Conservation (phyloP, 1,140 invertebrate species). For the Diorhabda elongata region DNA sequence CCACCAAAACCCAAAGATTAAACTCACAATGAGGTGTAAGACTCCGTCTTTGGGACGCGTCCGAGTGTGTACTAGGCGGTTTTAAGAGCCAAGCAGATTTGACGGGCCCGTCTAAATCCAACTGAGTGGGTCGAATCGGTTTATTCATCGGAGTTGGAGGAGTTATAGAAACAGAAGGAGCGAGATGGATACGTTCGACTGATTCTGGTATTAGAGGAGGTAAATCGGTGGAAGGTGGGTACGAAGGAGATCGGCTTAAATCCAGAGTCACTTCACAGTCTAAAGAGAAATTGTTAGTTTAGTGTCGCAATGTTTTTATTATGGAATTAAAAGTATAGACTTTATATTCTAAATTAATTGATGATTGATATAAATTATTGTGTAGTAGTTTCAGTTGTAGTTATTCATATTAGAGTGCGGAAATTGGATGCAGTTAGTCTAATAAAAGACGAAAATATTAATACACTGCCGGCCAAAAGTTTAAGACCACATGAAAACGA, state of each 20-base stretch:
- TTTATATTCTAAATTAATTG: no score
- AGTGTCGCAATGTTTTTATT: neutral
- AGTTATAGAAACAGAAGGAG: conserved; percentile 35
- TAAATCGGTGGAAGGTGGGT: conserved; percentile 22
- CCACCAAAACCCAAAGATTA: neutral
- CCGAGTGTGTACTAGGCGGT: conserved; percentile 30
- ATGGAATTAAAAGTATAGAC: no score
- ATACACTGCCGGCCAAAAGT: no score
- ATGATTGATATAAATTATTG: no score
- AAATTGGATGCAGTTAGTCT: no score
- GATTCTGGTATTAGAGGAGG: conserved; percentile 40
- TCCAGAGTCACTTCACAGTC: neutral
- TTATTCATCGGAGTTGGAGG: conserved; percentile 33
- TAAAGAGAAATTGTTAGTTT: neutral
- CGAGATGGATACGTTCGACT: conserved; percentile 36
- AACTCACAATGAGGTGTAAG: conserved; percentile 36
- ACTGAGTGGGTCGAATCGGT: conserved; percentile 41
- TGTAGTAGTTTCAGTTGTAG: no score
- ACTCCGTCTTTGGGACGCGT: conserved; percentile 25
- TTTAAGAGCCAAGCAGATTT: conserved; percentile 44
- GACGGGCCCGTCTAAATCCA: conserved; percentile 43
- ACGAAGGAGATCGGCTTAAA: neutral
- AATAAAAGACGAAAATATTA: no score
- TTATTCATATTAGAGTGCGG: no score
- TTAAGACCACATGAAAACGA: no score